Evolutionary conservation across 2,797 vertebrate genomes (phyloP).

Genomic region (Rhadinocentrus ornatus): DNA sequence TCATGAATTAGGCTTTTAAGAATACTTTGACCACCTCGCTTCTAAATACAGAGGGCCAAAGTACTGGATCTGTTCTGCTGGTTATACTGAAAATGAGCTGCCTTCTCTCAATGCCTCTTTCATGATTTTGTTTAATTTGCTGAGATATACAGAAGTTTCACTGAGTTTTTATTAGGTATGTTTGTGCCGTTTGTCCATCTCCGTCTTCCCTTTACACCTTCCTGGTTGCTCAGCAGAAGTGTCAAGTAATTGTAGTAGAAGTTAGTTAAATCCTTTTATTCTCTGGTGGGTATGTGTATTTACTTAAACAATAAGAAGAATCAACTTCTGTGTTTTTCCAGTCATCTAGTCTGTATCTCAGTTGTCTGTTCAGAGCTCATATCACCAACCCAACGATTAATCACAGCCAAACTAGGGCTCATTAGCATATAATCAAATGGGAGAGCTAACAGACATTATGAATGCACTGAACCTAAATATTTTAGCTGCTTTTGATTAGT

Average conservation of each 20-base stretch:
- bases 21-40: neutral
- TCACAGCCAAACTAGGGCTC: constrained; percentile 45
- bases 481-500: constrained; percentile 45
- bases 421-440: constrained; percentile 62
- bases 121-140: constrained; percentile 2
- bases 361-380: constrained; percentile 30
- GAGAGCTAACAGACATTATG: constrained; percentile 21
- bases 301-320: neutral
- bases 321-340: neutral
- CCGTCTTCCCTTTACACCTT: constrained; percentile 16
- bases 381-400: constrained; percentile 41
- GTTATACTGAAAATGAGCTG: too few species aligned
- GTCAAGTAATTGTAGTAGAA: constrained; percentile 23
- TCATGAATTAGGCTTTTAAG: constrained; percentile 13
- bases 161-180: neutral
- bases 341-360: constrained; percentile 21
- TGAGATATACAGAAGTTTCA: neutral
- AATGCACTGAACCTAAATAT: constrained; percentile 40
- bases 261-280: neutral
- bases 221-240: constrained; percentile 1
- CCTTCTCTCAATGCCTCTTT: constrained; percentile 15
- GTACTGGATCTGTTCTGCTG: neutral
- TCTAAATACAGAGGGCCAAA: constrained; percentile 3
- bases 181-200: neutral
- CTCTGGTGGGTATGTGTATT: too few species aligned